These are phyloP conservation scores for Vidua macroura DNA, from an alignment of 2,113 vertebrate genomes.

Conservation along the genomic window DNA sequence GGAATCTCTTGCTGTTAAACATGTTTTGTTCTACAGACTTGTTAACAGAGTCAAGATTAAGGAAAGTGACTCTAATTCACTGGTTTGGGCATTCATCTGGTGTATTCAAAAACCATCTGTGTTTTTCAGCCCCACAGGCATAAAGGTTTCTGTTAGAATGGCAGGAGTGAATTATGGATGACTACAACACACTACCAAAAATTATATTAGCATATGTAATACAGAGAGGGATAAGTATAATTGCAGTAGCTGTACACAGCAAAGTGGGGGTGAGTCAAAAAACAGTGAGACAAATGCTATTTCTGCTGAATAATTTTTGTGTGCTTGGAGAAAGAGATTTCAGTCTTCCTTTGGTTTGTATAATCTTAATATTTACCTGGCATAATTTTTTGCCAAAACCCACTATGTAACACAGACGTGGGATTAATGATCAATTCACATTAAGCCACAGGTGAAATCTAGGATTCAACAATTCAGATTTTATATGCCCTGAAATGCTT, in stretches of 20 bases:
- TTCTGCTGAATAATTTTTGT: neutral
- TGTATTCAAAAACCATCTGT: neutral
- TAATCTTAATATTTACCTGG: neutral
- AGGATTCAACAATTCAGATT: neutral
- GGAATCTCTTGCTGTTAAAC: neutral
- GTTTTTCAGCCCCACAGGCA: neutral
- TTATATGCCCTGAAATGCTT: neutral
- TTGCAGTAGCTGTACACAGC: neutral
- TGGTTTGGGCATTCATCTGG: neutral
- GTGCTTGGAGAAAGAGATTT: neutral
- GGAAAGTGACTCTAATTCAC: neutral
- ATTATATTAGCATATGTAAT: neutral
- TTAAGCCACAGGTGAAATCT: neutral
- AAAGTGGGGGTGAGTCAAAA: neutral
- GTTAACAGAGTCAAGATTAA: neutral
- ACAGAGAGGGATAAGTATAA: neutral
- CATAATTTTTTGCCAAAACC: neutral
- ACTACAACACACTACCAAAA: neutral
- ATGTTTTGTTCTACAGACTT: neutral
- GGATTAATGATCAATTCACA: neutral
- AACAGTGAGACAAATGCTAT: neutral
- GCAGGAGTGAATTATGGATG: slow-evolving; percentile 13
- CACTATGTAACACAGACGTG: neutral
- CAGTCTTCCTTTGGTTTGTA: neutral
- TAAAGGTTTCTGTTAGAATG: neutral